phyloP scores from a whole-genome alignment of 2,888 invertebrate genomes.

The Lobophora halterata region DNA sequence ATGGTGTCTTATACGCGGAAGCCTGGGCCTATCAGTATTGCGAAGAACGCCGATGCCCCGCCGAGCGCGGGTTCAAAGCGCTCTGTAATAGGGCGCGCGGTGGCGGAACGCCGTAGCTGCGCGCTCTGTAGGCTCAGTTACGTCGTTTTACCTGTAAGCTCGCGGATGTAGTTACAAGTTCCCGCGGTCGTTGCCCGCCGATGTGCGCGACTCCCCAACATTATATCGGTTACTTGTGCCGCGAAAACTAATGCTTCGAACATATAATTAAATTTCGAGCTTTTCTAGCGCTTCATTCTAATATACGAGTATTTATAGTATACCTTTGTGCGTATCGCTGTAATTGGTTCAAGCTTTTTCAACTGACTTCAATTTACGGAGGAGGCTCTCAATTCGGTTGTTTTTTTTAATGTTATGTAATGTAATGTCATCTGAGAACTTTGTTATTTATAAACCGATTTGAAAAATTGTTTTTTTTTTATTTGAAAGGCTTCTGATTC shows the following conservation, averaged over 20 bases:
- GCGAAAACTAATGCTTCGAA: slow-evolving; percentile 48
- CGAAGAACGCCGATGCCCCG: slow-evolving; percentile 55
- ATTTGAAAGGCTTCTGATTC: no score
- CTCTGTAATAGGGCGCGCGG: slow-evolving; percentile 40
- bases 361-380: no score
- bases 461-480: no score
- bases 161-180: slow-evolving; percentile 78
- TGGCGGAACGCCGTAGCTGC: slow-evolving; percentile 45
- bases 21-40: slow-evolving; percentile 51
- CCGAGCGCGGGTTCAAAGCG: slow-evolving; percentile 65
- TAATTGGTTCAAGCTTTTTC: no score
- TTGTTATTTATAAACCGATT: no score
- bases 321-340: no score
- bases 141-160: slow-evolving; percentile 49
- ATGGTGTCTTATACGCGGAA: slow-evolving; percentile 47
- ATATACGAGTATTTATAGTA: no score
- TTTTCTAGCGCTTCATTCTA: slow-evolving; percentile 1
- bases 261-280: slow-evolving; percentile 32
- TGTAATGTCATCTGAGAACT: no score
- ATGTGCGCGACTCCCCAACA: slow-evolving; percentile 67
- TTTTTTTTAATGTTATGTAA: no score
- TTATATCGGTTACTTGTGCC: slow-evolving; percentile 67
- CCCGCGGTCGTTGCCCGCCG: slow-evolving; percentile 76
- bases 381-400: no score
- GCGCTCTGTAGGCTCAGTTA: slow-evolving; percentile 43